These are phyloP conservation scores for Stichodactyla helianthus DNA, from an alignment of 64 coral and sea anemone species.

Conservation along the genomic window DNA sequence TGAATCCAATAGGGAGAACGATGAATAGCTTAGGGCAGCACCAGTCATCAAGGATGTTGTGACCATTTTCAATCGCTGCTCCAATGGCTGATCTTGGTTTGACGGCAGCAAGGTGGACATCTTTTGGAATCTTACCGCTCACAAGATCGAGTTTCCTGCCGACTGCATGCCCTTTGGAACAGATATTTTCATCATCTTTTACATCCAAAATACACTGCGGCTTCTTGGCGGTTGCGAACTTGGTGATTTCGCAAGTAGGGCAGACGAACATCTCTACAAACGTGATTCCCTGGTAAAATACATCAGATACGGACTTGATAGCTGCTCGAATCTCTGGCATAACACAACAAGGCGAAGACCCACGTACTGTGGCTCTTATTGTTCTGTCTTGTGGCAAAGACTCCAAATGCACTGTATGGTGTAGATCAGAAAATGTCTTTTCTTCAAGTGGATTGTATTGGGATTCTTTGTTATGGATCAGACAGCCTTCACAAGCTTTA, in stretches of 20 bases:
- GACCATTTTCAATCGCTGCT: not conserved
- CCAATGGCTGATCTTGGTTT: not conserved
- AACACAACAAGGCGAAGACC: conserved; percentile 63
- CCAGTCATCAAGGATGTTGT: conserved; percentile 44
- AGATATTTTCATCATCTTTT: conserved; percentile 44
- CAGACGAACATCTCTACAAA: conserved; percentile 57
- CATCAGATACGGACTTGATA: conserved; percentile 52
- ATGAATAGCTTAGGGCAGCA: conserved; percentile 66
- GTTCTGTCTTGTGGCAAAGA: conserved; percentile 49
- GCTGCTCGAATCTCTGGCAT: conserved; percentile 54
- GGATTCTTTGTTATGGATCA: conserved; percentile 25
- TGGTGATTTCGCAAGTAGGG: conserved; percentile 48
- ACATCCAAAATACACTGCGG: conserved; percentile 35
- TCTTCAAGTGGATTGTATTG: conserved; percentile 33
- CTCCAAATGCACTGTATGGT: conserved; percentile 60
- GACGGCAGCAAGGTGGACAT: not conserved
- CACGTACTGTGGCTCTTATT: conserved; percentile 56
- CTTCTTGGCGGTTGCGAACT: conserved; percentile 25
- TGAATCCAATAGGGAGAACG: conserved; percentile 71
- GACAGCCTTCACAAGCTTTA: conserved; percentile 38
- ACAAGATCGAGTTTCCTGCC: conserved; percentile 46
- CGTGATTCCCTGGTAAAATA: conserved; percentile 66
- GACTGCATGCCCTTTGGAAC: conserved; percentile 57
- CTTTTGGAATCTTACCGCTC: conserved; percentile 32
- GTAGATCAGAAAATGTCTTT: conserved; percentile 22